A percentile compares a stretch with the other conserved stretches of the same genome.
phyloP scores from a whole-genome alignment of 1,140 invertebrate species.

The Amyelois transitella region DNA sequence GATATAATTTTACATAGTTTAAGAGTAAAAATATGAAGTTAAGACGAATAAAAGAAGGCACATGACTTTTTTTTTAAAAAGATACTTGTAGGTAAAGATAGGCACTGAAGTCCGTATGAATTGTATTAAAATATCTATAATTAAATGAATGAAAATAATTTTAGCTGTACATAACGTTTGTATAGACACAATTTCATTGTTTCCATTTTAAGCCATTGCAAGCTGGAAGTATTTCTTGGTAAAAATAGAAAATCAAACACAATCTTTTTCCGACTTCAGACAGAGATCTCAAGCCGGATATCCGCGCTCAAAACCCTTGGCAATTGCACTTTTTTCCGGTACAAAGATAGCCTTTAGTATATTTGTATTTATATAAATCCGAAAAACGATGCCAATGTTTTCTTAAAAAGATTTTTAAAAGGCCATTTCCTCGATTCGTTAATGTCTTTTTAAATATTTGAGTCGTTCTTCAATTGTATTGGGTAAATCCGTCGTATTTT shows the following conservation, averaged over 20 bases:
- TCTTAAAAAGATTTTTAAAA: background rate
- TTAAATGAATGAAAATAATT: too few species aligned
- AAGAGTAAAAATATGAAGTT: too few species aligned
- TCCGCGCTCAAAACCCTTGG: background rate
- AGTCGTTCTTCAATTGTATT: background rate
- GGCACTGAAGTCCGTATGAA: too few species aligned
- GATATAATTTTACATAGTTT: too few species aligned
- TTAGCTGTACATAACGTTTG: too few species aligned
- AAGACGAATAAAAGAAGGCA: too few species aligned
- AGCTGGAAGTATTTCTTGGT: too few species aligned
- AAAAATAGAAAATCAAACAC: background rate
- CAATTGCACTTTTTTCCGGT: background rate
- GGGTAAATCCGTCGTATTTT: background rate
- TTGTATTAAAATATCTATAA: too few species aligned
- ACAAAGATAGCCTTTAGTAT: background rate
- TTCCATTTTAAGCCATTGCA: too few species aligned
- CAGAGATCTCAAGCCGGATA: background rate
- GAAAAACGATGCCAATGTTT: background rate
- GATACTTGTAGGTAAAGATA: too few species aligned
- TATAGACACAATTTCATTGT: too few species aligned
- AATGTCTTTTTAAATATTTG: background rate
- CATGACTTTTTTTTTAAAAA: too few species aligned
- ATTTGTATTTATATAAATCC: background rate
- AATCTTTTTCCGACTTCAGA: background rate
- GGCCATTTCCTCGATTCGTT: background rate